Evolutionary conservation across 2,113 vertebrate species (phyloP).

Genomic region (Myiagra hebetior): DNA sequence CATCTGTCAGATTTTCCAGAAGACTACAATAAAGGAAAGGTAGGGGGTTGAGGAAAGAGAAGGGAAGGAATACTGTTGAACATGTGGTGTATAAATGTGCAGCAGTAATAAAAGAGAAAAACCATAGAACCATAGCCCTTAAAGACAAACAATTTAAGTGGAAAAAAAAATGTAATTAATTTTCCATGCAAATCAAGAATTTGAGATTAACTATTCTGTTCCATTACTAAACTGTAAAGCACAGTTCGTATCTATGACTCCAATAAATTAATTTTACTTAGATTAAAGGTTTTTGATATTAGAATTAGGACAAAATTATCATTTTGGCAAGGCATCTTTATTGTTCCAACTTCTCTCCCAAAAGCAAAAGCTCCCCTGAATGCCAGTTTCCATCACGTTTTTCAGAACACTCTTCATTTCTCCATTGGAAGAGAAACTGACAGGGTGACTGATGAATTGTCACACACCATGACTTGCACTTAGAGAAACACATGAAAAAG

Average conservation of each 20-base stretch:
- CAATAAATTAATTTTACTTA: neutral
- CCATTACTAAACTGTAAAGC: neutral
- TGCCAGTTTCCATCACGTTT: neutral
- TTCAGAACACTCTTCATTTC: neutral
- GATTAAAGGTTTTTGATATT: neutral
- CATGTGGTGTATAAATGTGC: neutral
- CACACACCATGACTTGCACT: neutral
- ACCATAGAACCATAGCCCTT: neutral
- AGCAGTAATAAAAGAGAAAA: neutral
- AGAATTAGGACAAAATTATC: neutral
- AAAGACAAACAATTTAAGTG: neutral
- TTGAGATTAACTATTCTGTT: neutral
- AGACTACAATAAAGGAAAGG: neutral
- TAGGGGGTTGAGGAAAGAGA: neutral
- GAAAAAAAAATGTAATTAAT: neutral
- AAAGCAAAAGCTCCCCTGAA: neutral
- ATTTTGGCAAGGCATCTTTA: neutral
- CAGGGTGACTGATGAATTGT: neutral
- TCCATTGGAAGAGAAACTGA: neutral
- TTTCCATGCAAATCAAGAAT: neutral
- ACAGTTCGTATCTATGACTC: neutral
- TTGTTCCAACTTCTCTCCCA: neutral
- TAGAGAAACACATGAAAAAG: neutral
- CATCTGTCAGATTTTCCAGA: neutral
- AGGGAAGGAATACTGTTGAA: neutral